Conservation (phyloP, 1,140 invertebrate species). For the Zaprionus tsacasi region DNA sequence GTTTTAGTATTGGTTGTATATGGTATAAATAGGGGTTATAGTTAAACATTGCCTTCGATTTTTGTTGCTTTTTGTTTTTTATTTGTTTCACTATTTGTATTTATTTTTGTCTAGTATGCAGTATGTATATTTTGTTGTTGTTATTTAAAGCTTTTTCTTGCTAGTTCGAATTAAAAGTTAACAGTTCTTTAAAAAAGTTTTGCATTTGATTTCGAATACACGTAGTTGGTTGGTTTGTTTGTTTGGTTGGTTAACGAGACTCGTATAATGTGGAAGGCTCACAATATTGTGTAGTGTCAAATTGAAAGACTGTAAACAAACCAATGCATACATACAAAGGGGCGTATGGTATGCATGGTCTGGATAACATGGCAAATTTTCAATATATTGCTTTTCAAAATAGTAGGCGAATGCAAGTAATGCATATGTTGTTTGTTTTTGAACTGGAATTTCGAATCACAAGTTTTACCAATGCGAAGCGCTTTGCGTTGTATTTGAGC, state of each 20-base stretch:
- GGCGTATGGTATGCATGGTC: background rate
- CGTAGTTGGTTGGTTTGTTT: conserved; percentile 35
- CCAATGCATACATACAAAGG: background rate
- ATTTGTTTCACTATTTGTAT: conserved; percentile 24
- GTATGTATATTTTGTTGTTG: conserved; percentile 10
- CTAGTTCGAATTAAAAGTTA: conserved; percentile 23
- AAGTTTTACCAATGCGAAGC: conserved; percentile 33
- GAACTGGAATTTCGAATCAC: conserved; percentile 36
- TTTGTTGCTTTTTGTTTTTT: conserved; percentile 5
- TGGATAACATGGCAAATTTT: conserved; percentile 33
- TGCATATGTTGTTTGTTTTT: conserved; percentile 13
- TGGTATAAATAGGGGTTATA: conserved; percentile 23
- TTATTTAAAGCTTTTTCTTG: conserved; percentile 38
- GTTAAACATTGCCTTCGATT: conserved; percentile 6
- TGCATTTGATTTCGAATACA: conserved; percentile 57
- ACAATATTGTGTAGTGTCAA: conserved; percentile 35
- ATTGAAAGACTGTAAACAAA: conserved; percentile 35
- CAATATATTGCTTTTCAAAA: conserved; percentile 53
- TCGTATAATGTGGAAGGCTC: conserved; percentile 40
- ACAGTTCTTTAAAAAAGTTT: conserved; percentile 31
- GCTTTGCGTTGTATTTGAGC: conserved; percentile 46
- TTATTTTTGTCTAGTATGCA: conserved; percentile 9
- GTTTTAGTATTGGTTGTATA: background rate
- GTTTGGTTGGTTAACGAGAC: background rate
- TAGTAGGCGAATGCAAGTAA: conserved; percentile 14